phyloP scores from a whole-genome alignment of 2,888 invertebrate species.

The Ametastegia equiseti region DNA sequence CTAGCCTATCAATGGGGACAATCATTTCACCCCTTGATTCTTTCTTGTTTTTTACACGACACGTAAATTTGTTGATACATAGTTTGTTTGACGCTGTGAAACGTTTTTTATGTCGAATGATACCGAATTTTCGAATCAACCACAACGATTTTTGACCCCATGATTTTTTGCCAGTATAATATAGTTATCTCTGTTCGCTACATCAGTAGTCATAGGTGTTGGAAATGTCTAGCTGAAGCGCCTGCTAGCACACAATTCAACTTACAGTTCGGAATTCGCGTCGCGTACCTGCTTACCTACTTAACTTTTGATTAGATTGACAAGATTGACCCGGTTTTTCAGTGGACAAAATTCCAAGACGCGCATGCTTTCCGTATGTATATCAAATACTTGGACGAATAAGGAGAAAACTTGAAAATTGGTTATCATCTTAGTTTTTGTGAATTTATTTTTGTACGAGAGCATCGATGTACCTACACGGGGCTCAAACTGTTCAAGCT shows the following conservation, averaged over 20 bases:
- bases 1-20: too few relatives aligned
- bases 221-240: background rate
- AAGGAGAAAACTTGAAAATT: background rate
- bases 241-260: background rate
- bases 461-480: background rate
- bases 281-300: background rate
- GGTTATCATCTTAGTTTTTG: background rate
- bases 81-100: too few relatives aligned
- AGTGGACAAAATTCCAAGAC: too few relatives aligned
- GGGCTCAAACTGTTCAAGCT: conserved; percentile 10
- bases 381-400: background rate
- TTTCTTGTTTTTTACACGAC: too few relatives aligned
- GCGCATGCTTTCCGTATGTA: background rate
- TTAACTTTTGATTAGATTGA: background rate
- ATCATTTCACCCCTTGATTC: too few relatives aligned
- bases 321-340: background rate
- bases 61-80: too few relatives aligned
- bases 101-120: too few relatives aligned
- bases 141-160: too few relatives aligned
- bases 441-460: conserved; percentile 38
- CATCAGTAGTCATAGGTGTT: too few relatives aligned
- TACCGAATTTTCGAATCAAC: too few relatives aligned
- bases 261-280: conserved; percentile 21
- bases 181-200: too few relatives aligned
- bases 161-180: too few relatives aligned